phyloP scores from a whole-genome alignment of 2,888 invertebrate genomes.

The Congeria kusceri region DNA sequence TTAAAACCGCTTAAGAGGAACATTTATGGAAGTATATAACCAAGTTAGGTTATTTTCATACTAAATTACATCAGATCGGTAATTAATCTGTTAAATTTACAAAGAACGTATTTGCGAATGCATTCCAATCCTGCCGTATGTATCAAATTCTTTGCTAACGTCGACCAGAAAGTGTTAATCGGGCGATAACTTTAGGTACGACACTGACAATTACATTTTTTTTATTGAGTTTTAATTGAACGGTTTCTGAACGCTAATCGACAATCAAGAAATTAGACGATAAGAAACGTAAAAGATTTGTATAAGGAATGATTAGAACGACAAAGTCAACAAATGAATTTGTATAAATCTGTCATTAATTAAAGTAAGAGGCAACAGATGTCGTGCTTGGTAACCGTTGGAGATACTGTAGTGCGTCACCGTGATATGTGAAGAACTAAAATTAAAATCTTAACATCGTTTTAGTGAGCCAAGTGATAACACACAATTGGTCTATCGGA shows the following conservation, averaged over 20 bases:
- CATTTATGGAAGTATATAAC: too few relatives aligned
- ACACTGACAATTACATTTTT: neutral
- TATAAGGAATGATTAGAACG: constrained; percentile 50
- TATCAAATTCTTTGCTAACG: too few relatives aligned
- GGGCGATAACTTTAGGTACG: neutral
- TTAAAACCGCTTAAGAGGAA: too few relatives aligned
- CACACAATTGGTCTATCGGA: constrained; percentile 55
- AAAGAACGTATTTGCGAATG: too few relatives aligned
- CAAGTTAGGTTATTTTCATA: too few relatives aligned
- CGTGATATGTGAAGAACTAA: constrained; percentile 34
- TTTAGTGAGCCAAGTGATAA: constrained; percentile 59
- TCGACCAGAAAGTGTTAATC: neutral
- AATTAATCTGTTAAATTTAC: too few relatives aligned
- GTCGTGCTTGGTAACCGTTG: constrained; percentile 44
- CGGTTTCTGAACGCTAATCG: constrained; percentile 37
- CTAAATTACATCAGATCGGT: too few relatives aligned
- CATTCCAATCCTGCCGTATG: too few relatives aligned
- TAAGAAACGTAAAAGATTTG: constrained; percentile 24
- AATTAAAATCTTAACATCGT: constrained; percentile 64
- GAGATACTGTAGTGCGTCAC: constrained; percentile 45
- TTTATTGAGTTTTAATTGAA: constrained; percentile 46
- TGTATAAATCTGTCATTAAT: constrained; percentile 56
- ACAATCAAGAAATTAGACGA: constrained; percentile 45
- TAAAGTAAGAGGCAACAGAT: constrained; percentile 25
- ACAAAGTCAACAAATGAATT: constrained; percentile 54